Evolutionary conservation across 2,113 vertebrate species (phyloP), one percentile per base, ranked within the genome.

Genomic region (Pagrus major): DNA sequence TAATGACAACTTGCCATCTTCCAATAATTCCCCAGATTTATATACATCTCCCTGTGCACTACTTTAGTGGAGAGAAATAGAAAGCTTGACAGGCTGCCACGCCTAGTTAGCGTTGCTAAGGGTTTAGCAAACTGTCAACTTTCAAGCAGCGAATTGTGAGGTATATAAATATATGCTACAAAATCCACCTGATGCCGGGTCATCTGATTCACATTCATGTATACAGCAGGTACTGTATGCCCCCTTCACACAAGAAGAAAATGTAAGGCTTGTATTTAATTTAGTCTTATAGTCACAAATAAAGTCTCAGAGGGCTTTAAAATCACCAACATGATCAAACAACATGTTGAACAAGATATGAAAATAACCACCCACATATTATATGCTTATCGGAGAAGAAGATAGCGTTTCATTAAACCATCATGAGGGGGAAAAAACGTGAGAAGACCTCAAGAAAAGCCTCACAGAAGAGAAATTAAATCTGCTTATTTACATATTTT

Each of bases 401-500:
- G 2, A 68, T 59, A 59, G 18, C 2, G 1, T 51, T 39, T 16
- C 7, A 69, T 42, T 41, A 33, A 56, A 51, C 9, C 21, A 11
- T 39, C 3, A 37, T 12, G 8, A 3, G 25, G 15, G 1, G 31
- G 31, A 27, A 35, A 2, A 14, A 74, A 44, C 2, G 0, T 54
- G 20, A 44, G 39, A 3, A 42, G 4, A 49, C 63, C 37, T 59
- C 14, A 44, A 27, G 39, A 58, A 49, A 27, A 35, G 61, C 23
- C 25, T 52, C 15, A 25, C 5, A 10, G 51, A 74, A 16, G 5
- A 33, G 2, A 2, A 80, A 68, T 54, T 58, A 65, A 58, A 65
- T 12, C 51, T 25, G 27, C 25, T 59, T 42, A 60, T 75, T 74
- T 55, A 52, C 44, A 68, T 33, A 74, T 59, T 68, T 60, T 61